These are phyloP conservation scores for Nycticryphes semicollaris DNA, from an alignment of 2,113 vertebrate species.

Conservation along the genomic window DNA sequence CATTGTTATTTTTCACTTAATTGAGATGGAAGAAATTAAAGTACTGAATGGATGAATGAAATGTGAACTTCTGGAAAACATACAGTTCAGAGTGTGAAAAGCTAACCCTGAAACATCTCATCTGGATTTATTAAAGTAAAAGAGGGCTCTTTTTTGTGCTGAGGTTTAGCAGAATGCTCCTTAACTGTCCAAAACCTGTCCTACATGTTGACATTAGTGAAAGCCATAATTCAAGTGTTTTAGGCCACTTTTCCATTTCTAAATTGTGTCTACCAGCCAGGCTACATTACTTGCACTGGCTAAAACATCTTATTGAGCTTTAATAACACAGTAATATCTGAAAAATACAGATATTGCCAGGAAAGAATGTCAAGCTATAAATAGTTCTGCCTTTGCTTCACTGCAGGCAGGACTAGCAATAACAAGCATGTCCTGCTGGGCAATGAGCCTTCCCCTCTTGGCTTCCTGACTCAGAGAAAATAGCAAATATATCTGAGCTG, in stretches of 20 bases:
- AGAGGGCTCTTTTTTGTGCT: not conserved
- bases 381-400: not conserved
- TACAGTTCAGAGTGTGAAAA: not conserved
- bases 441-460: not conserved
- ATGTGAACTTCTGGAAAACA: not conserved
- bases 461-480: not conserved
- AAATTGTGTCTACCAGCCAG: not conserved
- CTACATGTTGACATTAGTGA: not conserved
- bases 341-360: not conserved
- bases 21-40: not conserved
- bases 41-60: not conserved
- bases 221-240: not conserved
- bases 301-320: not conserved
- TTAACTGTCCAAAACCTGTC: not conserved
- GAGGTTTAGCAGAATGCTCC: not conserved
- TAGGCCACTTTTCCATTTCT: not conserved
- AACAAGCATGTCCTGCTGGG: not conserved
- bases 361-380: not conserved
- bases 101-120: not conserved
- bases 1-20: not conserved
- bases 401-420: not conserved
- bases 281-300: not conserved
- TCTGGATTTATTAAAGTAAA: not conserved
- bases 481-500: not conserved
- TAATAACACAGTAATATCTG: not conserved